Conservation (phyloP, 2,113 vertebrate genomes). For the Dicentrarchus labrax region DNA sequence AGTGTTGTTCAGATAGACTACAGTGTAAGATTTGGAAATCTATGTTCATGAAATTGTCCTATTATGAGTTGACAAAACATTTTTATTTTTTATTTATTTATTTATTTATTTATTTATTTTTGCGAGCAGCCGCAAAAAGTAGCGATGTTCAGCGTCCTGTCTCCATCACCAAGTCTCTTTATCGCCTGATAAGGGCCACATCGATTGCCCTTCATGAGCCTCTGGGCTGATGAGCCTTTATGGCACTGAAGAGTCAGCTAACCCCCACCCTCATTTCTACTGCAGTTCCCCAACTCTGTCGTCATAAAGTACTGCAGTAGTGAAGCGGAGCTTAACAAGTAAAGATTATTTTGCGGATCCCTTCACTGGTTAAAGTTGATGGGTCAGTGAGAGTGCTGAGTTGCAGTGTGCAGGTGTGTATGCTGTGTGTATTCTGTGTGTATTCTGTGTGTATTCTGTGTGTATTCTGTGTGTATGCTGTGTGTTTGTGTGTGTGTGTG, state of each 20-base stretch:
- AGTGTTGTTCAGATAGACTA: neutral
- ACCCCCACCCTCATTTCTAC: slow-evolving; percentile 20
- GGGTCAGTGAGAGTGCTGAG: slow-evolving; percentile 12
- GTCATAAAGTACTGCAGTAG: slow-evolving; percentile 54
- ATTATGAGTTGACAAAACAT: neutral
- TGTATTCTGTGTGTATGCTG: neutral
- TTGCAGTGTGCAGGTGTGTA: neutral
- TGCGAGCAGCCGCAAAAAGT: slow-evolving; percentile 6
- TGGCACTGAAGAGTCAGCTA: slow-evolving; percentile 51
- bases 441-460: neutral
- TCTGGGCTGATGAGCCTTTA: slow-evolving; percentile 57
- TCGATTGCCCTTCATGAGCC: slow-evolving; percentile 57
- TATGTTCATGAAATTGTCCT: neutral
- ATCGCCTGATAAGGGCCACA: slow-evolving; percentile 59
- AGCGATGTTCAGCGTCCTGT: slow-evolving; percentile 19
- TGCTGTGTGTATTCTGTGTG: no score
- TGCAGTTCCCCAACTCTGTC: slow-evolving; percentile 42
- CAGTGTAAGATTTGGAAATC: neutral
- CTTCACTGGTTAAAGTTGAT: slow-evolving; percentile 25
- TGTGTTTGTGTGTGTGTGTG: neutral
- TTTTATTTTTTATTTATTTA: slow-evolving; percentile 14
- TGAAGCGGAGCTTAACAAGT: slow-evolving; percentile 37
- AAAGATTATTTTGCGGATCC: slow-evolving; percentile 22
- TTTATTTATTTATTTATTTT: neutral
- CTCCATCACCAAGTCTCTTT: slow-evolving; percentile 46